A percentile compares a stretch with the other conserved stretches of the same genome.
Conservation (phyloP, 1,140 invertebrate species). For the Caerostris darwini region DNA sequence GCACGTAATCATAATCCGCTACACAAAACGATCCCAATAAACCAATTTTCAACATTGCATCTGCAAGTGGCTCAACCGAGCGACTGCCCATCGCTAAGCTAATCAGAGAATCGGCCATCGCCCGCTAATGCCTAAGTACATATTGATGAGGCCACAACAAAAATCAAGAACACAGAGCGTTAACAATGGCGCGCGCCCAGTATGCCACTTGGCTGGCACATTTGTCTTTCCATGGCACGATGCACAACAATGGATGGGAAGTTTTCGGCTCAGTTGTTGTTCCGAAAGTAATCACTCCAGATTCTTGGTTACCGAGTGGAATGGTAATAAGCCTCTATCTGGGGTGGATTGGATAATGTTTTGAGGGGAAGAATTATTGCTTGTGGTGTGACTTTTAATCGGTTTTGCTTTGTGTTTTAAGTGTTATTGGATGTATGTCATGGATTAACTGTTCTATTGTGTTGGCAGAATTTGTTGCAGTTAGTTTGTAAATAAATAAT, state of each 20-base stretch:
- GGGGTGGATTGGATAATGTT: too few species aligned
- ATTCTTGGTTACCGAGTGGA: neutral
- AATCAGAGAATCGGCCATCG: neutral
- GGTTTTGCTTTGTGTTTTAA: too few species aligned
- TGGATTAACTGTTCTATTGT: too few species aligned
- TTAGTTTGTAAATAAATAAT: too few species aligned
- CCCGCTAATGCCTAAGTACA: constrained; percentile 13
- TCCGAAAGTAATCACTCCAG: neutral
- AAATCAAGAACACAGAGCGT: too few species aligned
- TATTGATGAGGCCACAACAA: constrained; percentile 50
- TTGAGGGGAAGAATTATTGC: too few species aligned
- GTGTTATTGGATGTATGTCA: too few species aligned
- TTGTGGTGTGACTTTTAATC: too few species aligned
- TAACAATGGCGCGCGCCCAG: constrained; percentile 18
- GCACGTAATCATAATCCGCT: neutral
- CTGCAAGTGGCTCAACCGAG: neutral
- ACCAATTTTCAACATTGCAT: neutral
- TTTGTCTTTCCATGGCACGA: neutral
- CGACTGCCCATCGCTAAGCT: neutral
- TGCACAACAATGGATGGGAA: neutral
- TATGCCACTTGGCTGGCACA: constrained; percentile 6
- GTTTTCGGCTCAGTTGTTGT: constrained; percentile 11
- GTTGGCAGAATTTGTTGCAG: too few species aligned
- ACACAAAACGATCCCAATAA: neutral
- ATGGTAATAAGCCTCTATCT: neutral